Conservation (phyloP, 2,888 invertebrate genomes). For the Clusia tigrina region DNA sequence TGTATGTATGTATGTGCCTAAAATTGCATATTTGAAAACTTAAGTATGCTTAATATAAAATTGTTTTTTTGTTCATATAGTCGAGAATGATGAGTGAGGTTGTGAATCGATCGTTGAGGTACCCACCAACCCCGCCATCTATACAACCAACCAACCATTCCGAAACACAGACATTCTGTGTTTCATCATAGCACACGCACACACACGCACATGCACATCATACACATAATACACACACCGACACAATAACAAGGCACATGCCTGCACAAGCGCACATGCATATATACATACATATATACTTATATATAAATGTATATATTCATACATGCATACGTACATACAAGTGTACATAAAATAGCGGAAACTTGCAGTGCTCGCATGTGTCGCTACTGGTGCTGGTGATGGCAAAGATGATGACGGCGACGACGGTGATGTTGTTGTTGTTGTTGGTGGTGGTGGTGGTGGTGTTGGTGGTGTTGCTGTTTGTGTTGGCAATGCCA, state of each 20-base stretch:
- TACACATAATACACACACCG: too few species aligned
- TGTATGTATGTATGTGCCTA: slow-evolving; percentile 21
- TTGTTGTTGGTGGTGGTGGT: background rate
- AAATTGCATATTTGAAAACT: slow-evolving; percentile 1
- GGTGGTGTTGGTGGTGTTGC: background rate
- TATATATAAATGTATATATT: background rate
- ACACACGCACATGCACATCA: slow-evolving; percentile 18
- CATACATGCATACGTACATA: slow-evolving; percentile 2
- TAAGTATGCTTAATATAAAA: slow-evolving; percentile 18
- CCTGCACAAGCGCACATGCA: slow-evolving; percentile 10
- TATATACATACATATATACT: slow-evolving; percentile 24
- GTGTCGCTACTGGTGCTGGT: background rate
- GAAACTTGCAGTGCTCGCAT: background rate
- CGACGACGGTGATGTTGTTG: background rate
- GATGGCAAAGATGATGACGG: background rate
- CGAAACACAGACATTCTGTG: slow-evolving; percentile 23
- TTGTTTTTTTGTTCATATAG: slow-evolving; percentile 14
- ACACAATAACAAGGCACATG: slow-evolving; percentile 15
- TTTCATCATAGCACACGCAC: slow-evolving; percentile 13
- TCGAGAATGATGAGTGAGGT: slow-evolving; percentile 10
- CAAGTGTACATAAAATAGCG: background rate
- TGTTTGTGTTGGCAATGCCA: too few species aligned
- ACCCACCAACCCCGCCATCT: slow-evolving; percentile 17
- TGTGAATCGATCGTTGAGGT: slow-evolving; percentile 12
- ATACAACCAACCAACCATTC: slow-evolving; percentile 25